These are phyloP conservation scores for Drosophila trapezifrons DNA, from an alignment of 1,140 invertebrate genomes.

Conservation along the genomic window DNA sequence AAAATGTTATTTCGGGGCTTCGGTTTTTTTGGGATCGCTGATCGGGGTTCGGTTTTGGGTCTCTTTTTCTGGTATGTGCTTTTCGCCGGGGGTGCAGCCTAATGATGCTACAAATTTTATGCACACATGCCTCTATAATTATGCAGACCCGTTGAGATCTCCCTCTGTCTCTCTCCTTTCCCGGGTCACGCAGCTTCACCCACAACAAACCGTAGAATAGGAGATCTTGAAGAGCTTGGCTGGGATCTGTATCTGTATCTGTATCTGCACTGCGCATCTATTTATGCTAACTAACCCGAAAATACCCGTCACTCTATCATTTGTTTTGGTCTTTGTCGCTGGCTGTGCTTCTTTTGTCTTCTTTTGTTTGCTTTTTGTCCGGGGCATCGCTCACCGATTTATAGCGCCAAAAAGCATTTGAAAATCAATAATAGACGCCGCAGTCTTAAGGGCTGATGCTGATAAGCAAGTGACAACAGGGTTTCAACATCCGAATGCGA, in stretches of 20 bases:
- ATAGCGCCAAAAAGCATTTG: slow-evolving; percentile 74
- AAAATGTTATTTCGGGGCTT: slow-evolving; percentile 69
- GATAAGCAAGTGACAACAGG: slow-evolving; percentile 75
- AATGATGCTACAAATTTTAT: slow-evolving; percentile 82
- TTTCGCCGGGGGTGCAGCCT: slow-evolving; percentile 79
- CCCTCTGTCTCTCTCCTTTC: slow-evolving; percentile 7
- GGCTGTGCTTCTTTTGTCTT: slow-evolving; percentile 48
- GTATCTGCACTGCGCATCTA: slow-evolving; percentile 74
- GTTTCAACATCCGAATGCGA: slow-evolving; percentile 51
- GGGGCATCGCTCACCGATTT: slow-evolving; percentile 61
- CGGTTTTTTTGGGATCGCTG: slow-evolving; percentile 25
- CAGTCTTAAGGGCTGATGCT: slow-evolving; percentile 37
- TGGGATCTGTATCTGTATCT: slow-evolving; percentile 29
- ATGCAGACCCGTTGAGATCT: slow-evolving; percentile 53
- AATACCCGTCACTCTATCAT: slow-evolving; percentile 65
- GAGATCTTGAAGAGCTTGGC: slow-evolving; percentile 17
- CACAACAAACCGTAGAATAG: slow-evolving; percentile 20
- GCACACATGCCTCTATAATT: slow-evolving; percentile 78
- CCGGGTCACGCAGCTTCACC: slow-evolving; percentile 31
- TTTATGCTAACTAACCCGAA: slow-evolving; percentile 71
- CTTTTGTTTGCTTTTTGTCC: slow-evolving; percentile 36
- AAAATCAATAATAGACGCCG: slow-evolving; percentile 71
- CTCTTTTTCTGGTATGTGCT: slow-evolving; percentile 29
- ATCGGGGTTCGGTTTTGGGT: slow-evolving; percentile 22
- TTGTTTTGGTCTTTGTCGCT: slow-evolving; percentile 41